phyloP scores from a whole-genome alignment of 2,113 vertebrate genomes.

The Gavia stellata region DNA sequence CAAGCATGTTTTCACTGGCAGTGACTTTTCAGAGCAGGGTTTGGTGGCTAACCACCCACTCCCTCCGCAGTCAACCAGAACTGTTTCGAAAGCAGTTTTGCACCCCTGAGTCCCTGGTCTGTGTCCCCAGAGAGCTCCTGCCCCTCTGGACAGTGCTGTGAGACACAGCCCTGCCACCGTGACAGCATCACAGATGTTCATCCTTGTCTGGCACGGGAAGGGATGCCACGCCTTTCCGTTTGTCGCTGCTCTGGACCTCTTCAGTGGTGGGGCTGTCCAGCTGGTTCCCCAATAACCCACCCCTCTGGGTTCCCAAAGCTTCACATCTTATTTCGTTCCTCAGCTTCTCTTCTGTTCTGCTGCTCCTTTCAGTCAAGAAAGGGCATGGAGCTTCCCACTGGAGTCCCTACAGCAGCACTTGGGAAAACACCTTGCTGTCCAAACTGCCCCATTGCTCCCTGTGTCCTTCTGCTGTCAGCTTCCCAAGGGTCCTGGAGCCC shows the following conservation, averaged over 20 bases:
- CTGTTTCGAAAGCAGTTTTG: not conserved
- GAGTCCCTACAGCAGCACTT: too few species aligned
- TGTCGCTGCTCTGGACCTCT: not conserved
- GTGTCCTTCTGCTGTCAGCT: not conserved
- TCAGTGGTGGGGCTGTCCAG: not conserved
- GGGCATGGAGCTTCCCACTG: not conserved
- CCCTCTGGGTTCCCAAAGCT: not conserved
- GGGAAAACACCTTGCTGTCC: not conserved
- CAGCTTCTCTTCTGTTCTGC: not conserved
- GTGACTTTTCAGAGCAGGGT: not conserved
- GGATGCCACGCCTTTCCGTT: not conserved
- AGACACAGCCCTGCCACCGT: not conserved
- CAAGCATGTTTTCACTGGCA: not conserved
- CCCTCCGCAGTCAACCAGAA: not conserved
- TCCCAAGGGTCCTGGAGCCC: not conserved
- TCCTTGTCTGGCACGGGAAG: rapidly evolving
- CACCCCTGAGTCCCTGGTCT: not conserved
- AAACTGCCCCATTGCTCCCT: not conserved
- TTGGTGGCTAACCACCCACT: not conserved
- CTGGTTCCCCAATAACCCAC: not conserved
- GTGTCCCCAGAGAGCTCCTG: not conserved
- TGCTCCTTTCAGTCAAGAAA: not conserved
- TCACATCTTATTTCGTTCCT: not conserved
- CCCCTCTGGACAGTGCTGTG: not conserved
- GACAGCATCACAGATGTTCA: not conserved